phyloP scores from a whole-genome alignment of 2,113 vertebrate genomes.

The Egretta garzetta region DNA sequence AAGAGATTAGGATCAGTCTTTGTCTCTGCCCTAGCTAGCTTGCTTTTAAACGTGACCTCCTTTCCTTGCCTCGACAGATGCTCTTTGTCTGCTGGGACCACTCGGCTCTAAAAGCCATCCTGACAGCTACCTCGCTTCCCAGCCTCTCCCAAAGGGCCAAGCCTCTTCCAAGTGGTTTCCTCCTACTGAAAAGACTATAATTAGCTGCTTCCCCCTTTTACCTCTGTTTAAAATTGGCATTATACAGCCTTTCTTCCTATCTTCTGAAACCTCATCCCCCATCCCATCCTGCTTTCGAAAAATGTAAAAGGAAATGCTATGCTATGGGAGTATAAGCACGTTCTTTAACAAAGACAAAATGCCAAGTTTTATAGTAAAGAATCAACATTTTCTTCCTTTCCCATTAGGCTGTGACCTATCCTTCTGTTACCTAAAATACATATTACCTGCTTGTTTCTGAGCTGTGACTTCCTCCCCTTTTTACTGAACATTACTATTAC shows the following conservation, averaged over 20 bases:
- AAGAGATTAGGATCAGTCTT: constrained; percentile 21
- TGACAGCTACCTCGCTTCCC: constrained; percentile 4
- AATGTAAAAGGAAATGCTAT: background rate
- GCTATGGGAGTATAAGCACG: background rate
- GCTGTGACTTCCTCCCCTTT: background rate
- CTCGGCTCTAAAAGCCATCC: background rate
- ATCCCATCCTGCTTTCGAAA: background rate
- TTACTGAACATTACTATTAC: background rate
- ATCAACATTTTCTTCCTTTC: constrained; percentile 7
- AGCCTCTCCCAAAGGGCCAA: background rate
- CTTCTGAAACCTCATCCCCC: background rate
- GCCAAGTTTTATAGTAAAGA: background rate
- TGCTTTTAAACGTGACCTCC: constrained; percentile 47
- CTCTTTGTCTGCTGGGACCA: constrained; percentile 39
- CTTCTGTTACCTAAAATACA: background rate
- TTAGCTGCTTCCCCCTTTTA: constrained; percentile 37
- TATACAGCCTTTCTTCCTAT: background rate
- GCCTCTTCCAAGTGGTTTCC: constrained; percentile 29
- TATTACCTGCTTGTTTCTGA: background rate
- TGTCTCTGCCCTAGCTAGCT: background rate
- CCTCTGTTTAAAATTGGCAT: background rate
- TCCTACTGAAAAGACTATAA: constrained; percentile 35
- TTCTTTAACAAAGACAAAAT: background rate
- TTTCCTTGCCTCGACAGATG: constrained; percentile 39
- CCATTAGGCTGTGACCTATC: background rate